Base-by-base conservation (phyloP, 2,797 vertebrate genomes). In the Morus bassanus region DNA sequence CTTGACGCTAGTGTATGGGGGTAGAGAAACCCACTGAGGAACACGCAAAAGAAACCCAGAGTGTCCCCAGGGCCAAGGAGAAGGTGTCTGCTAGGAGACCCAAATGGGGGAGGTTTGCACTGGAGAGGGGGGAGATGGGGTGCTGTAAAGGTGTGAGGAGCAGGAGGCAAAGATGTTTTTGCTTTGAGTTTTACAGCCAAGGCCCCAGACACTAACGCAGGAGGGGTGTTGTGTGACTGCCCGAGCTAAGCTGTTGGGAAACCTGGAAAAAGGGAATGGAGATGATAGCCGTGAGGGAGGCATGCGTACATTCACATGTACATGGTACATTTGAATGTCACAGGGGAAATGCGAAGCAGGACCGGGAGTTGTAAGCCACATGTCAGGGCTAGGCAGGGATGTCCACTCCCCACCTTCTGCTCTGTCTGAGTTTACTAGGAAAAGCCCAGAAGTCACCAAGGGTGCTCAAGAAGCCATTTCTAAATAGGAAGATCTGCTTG, bases 201-300 rank as follows among this genome's bases (percentile, higher is more conserved):
- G 11, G 12, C 14, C 23, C 4, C 25, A 60, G 50, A 46, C 48
- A 18, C 7, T 35, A 23, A 63, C 2, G 2, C 39, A 35, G 54
- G 43, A 72, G 3, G 6, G 59, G 11, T 50, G n/a, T 18, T 39
- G 30, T 91, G 35, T 74, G 45, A 13, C 33, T 59, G 31, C 6
- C 0, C 28, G 30, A 60, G 22, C 8, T 2, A 91, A 61, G 13
- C 37, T 1, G 0, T n/a, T 68, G 35, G n/a, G 24, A 21, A 81
- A 68, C 53, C 18, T 11, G 57, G 28, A 43, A 41, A 48, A 68
- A n/a, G 18, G 17, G 27, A 80, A 35, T 0, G 1, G 48, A 56
- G 56, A 30, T 0, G 0, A 65, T 11, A 11, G 39, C 60, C 10
- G 2, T 31, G 10, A 1, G 2, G n/a, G 50, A 67, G 37, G 13